Evolutionary conservation across 2,797 vertebrate species (phyloP), one percentile per base, ranked within the genome.

Genomic region (Chloroceryle inda): DNA sequence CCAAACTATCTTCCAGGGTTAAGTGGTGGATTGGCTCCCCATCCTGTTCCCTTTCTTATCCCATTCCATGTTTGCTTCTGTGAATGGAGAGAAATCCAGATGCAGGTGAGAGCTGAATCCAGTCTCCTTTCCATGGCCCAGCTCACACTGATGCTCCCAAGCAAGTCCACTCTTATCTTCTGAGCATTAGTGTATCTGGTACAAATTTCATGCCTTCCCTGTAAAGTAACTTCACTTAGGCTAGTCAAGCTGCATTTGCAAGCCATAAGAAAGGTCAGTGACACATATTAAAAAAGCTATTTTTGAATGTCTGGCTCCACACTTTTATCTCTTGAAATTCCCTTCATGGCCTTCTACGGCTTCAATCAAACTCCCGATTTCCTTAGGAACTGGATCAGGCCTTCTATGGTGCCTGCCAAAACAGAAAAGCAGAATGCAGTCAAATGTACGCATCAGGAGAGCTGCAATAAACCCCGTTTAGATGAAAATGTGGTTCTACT

Each of bases 401-500:
- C 55, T 89, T 86, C 79, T 76, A 27, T 2, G 3, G 19, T 42
- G 89, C 67, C 68, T 94, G 91, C 91, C 96, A 96, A 92, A 91
- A 91, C 27, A 77, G 88, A 91, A 95, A 50, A 68, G 6, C 75
- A 88, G 73, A 94, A 91, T 78, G 37, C 26, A 77, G 67, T 95
- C 59, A 90, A 84, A 86, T 49, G 18, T 10, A 45, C 45, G 49
- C 58, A 92, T 86, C 66, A 75, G 83, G 76, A 94, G 58, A 84
- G 55, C 62, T 56, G 69, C 78, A 96, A 71, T 91, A 86, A 96
- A 95, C 81, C 14, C 73, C 88, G 31, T 89, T 78, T 84, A 89
- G 79, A 91, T 90, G 82, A 92, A 94, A 97, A 96, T 78, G 50
- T 86, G 95, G 73, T 94, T 92, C 85, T 73, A n/a, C 89, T 95